Evolutionary conservation across 2,113 vertebrate species (phyloP), one percentile per base, ranked within the genome.

Genomic region (Mormyrus iriodes): DNA sequence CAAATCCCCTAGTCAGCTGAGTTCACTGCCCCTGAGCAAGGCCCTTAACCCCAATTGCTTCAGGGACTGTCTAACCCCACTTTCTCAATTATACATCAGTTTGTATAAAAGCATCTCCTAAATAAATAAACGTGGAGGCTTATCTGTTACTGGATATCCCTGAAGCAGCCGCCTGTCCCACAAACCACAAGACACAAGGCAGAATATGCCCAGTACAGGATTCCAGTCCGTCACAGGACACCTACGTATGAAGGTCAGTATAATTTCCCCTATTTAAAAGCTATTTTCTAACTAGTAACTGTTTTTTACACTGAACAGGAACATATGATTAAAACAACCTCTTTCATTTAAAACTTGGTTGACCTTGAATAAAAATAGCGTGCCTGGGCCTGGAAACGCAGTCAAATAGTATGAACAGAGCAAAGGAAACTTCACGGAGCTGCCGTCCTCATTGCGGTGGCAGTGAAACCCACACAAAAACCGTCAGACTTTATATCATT

Each of bases 391-490:
- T 79, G 19, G 35, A 79, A 79, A 79, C 35, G 35, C 35, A 79
- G 35, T 79, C 35, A 79, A 79, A 79, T 79, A 13, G 83, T 15
- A 51, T 85, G 24, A 51, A 49, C 10, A 49, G 46, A 48, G 42
- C 44, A 85, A 27, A 31, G 51, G 44, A 85, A 48, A 85, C 44
- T 46, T 85, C 27, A 51, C 83, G 24, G 51, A 85, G 19, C 27
- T 27, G 46, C 3, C 48, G 44, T 48, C 48, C 48, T 85, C 83
- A 51, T 7, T 85, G 48, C 44, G 10, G 85, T 27, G 8, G 48
- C 7, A 52, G n/a, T 48, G 83, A 48, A 85, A 27, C 83, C 83
- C 83, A 85, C 83, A 85, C 48, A 27, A 27, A 83, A 85, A 85
- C 83, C 51, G 44, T 27, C 44, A 51, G 48, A n/a, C 44, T 85